Evolutionary conservation across 2,888 invertebrate genomes (phyloP), one percentile per base, ranked within the genome.

Genomic region (Doris montereyensis): DNA sequence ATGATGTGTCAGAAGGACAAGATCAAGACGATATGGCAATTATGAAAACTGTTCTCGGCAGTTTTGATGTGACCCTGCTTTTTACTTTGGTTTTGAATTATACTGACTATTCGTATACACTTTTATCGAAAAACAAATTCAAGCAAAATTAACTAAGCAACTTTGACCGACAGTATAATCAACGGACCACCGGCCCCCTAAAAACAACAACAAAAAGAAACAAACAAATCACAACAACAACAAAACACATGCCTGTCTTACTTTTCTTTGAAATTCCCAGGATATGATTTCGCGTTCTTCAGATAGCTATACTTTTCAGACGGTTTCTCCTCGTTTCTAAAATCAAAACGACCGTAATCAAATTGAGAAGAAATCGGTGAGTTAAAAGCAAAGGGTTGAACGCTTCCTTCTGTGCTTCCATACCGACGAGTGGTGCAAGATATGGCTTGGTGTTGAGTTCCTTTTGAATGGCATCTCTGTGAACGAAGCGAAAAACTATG

Each of bases 401-500:
- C 17, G 3, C 10, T 34, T 30, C n/a, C 32, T 17, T 30, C 24
- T 21, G 13, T 34, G n/a, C 34, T 34, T 70, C 32, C 30, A 70
- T 30, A 24, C 70, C 70, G 34, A 70, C 70, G 32, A 70, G 17
- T 2, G 70, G 70, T 10, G 70, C 30, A 32, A 70, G 34, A 32
- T 30, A 70, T 1, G 70, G 34, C n/a, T 70, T 70, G 24, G 24
- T 13, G 13, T 34, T 34, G n/a, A 70, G 13, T 32, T 70, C 70
- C 34, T 70, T 70, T n/a, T 70, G 28, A 5, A 70, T 70, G 10
- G 30, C 32, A 4, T 70, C 32, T 30, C 70, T 70, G 70, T 30
- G 13, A 34, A 34, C 1, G 30, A 10, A 70, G 24, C 30, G 34
- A 70, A 70, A 34, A 3, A n/a, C n/a, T n/a, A n/a, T n/a, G n/a